Conservation (phyloP, 2,113 vertebrate species). For the Rutilus rutilus region DNA sequence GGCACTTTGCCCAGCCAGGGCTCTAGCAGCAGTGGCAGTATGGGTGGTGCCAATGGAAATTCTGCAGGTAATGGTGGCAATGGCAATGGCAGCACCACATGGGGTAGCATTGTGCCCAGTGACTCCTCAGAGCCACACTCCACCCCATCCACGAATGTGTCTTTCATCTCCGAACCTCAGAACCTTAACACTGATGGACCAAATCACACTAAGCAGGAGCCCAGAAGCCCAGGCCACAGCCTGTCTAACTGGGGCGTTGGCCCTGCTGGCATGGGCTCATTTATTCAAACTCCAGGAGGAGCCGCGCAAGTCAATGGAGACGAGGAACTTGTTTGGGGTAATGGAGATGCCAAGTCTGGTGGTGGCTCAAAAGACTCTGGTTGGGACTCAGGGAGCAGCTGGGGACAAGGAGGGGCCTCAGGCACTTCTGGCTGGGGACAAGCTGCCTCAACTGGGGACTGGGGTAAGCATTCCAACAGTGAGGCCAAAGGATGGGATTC, state of each 20-base stretch:
- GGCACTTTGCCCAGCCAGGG: conserved; percentile 80
- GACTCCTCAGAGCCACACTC: conserved; percentile 89
- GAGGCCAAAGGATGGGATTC: conserved; percentile 86
- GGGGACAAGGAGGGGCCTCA: conserved; percentile 80
- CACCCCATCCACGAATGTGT: conserved; percentile 94
- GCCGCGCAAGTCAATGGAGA: conserved; percentile 76
- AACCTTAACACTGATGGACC: conserved; percentile 99
- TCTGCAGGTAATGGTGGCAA: conserved; percentile 72
- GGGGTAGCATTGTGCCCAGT: conserved; percentile 89
- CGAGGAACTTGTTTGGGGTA: conserved; percentile 87
- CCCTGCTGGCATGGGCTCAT: conserved; percentile 86
- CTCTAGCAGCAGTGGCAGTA: conserved; percentile 82
- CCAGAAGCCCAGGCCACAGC: conserved; percentile 83
- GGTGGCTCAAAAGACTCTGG: conserved; percentile 73
- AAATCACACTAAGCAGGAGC: conserved; percentile 90
- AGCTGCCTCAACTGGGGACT: conserved; percentile 68
- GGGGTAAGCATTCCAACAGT: conserved; percentile 72
- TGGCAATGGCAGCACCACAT: conserved; percentile 82
- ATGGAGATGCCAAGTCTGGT: conserved; percentile 79
- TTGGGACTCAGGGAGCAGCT: conserved; percentile 82
- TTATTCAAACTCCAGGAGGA: conserved; percentile 83
- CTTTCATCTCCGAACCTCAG: conserved; percentile 99
- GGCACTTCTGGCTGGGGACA: conserved; percentile 77
- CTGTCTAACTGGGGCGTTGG: conserved; percentile 88
- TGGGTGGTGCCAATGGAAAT: conserved; percentile 88